phyloP scores from a whole-genome alignment of 1,140 invertebrate genomes.

The Drosophila eugracilis region DNA sequence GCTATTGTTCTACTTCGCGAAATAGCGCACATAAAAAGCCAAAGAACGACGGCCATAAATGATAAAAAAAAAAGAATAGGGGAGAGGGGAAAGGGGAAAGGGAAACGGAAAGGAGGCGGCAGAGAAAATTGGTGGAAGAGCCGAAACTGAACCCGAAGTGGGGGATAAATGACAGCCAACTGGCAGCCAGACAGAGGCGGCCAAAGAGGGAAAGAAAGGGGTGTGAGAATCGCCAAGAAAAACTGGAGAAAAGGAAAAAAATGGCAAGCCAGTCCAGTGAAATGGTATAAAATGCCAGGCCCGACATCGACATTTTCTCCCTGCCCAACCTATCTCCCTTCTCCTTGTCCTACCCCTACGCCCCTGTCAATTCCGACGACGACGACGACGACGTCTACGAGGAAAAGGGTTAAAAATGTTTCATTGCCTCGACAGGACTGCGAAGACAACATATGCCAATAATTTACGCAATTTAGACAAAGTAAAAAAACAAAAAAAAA shows the following conservation, averaged over 20 bases:
- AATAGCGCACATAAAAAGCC: constrained; percentile 81
- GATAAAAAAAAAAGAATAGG: constrained; percentile 45
- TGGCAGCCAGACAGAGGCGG: constrained; percentile 53
- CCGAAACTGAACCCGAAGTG: constrained; percentile 44
- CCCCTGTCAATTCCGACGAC: constrained; percentile 69
- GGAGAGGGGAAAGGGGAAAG: no score
- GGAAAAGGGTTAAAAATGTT: constrained; percentile 79
- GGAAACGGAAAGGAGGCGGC: not conserved
- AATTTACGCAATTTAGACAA: constrained; percentile 79
- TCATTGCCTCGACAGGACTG: constrained; percentile 65
- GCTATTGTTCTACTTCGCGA: constrained; percentile 80
- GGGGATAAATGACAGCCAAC: constrained; percentile 71
- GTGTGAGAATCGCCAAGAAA: not conserved
- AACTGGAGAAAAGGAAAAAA: constrained; percentile 8
- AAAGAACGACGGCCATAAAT: constrained; percentile 57
- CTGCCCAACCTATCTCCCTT: no score
- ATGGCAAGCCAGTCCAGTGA: constrained; percentile 22
- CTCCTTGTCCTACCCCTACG: constrained; percentile 26
- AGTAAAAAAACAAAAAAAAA: constrained; percentile 20
- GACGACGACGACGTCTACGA: constrained; percentile 67
- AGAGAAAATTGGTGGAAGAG: constrained; percentile 20
- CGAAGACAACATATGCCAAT: constrained; percentile 78
- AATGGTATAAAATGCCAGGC: constrained; percentile 68
- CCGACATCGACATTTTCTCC: constrained; percentile 38
- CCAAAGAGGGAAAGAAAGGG: no score